Conservation (phyloP, 2,888 invertebrate species). For the Formica aserva region DNA sequence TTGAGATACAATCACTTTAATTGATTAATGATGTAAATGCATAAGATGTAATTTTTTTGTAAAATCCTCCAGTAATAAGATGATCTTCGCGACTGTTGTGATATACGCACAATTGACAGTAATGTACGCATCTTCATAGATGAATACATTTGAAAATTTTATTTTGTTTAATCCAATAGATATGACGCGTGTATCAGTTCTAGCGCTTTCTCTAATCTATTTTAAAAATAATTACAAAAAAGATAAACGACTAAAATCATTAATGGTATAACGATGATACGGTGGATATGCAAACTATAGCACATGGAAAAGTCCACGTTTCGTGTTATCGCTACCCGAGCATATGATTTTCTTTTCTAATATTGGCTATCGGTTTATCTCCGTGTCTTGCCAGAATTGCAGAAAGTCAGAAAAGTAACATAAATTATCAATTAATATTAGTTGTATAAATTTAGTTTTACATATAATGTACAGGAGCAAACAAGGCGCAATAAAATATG, state of each 20-base stretch:
- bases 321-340: not conserved
- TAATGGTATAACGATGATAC: slow-evolving; percentile 56
- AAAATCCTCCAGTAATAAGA: not conserved
- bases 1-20: not conserved
- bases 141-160: not conserved
- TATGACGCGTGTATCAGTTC: not conserved
- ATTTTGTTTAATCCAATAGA: not conserved
- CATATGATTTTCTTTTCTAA: slow-evolving; percentile 45
- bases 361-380: slow-evolving; percentile 4
- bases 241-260: slow-evolving; percentile 61
- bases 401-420: not conserved
- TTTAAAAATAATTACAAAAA: slow-evolving; percentile 70
- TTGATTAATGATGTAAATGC: not conserved
- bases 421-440: slow-evolving; percentile 10
- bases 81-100: not conserved
- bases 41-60: not conserved
- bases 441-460: not conserved
- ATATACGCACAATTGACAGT: not conserved
- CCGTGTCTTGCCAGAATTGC: not conserved
- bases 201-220: slow-evolving; percentile 40
- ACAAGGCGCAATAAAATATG: not conserved
- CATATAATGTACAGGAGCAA: not conserved
- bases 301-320: slow-evolving; percentile 64
- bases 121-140: not conserved
- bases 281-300: slow-evolving; percentile 66